These are phyloP conservation scores for Antrozous pallidus DNA, from an alignment of 2,797 vertebrate species.

Conservation along the genomic window DNA sequence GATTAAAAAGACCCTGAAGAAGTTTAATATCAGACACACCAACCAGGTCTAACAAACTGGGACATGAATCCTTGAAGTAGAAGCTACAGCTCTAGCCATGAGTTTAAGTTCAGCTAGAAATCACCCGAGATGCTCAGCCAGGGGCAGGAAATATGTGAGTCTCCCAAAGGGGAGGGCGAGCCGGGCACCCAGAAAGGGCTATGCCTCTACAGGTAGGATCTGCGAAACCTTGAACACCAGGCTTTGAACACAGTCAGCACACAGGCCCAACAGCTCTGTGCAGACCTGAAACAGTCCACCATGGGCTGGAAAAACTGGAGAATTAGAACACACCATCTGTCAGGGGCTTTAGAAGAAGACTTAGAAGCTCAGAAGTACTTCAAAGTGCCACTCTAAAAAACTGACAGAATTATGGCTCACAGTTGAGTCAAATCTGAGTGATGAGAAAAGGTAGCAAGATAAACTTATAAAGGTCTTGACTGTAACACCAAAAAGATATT, in stretches of 20 bases:
- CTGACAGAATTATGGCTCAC: neutral
- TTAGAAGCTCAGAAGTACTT: neutral
- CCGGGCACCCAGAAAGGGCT: neutral
- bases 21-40: neutral
- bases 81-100: neutral
- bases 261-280: neutral
- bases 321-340: neutral
- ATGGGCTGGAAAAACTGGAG: neutral
- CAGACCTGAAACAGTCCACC: neutral
- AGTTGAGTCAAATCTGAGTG: neutral
- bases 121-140: neutral
- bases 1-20: neutral
- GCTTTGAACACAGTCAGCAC: rapidly evolving
- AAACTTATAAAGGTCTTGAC: neutral
- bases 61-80: neutral
- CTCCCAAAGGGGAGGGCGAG: neutral
- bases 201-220: neutral
- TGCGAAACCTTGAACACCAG: too few relatives aligned
- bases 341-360: neutral
- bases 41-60: neutral
- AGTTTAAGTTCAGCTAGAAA: neutral
- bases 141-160: rapidly evolving
- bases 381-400: neutral
- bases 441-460: neutral
- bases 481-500: neutral